Evolutionary conservation across 2,113 vertebrate genomes (phyloP).

Genomic region (Sceloporus undulatus): DNA sequence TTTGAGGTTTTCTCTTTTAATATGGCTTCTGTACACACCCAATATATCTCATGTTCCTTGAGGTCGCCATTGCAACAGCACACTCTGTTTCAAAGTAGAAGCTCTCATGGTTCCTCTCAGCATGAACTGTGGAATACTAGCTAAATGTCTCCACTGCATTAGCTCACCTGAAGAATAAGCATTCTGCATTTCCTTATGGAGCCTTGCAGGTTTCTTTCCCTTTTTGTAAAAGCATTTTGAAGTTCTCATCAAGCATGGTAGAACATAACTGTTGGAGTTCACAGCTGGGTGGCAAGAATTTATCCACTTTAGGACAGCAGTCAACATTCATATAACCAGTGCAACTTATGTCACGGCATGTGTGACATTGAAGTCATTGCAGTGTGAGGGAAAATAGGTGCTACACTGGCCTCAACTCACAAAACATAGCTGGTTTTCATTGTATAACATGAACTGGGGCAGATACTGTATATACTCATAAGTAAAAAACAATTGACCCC

Average conservation of each 20-base stretch:
- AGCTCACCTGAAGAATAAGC: background rate
- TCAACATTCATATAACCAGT: background rate
- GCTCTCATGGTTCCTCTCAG: background rate
- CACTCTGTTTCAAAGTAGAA: background rate
- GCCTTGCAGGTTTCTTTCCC: constrained; percentile 44
- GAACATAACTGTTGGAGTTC: background rate
- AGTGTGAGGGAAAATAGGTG: background rate
- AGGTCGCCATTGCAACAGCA: background rate
- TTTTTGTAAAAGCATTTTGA: background rate
- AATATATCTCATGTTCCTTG: background rate
- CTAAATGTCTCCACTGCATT: constrained; percentile 13
- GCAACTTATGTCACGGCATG: background rate
- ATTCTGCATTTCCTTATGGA: constrained; percentile 36
- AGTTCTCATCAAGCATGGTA: background rate
- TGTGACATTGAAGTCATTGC: background rate
- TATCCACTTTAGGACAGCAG: background rate
- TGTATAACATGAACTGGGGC: background rate
- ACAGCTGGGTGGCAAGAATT: background rate
- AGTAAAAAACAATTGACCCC: no score
- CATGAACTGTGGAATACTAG: background rate
- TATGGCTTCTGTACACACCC: no score
- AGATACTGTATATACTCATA: no score
- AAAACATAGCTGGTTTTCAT: background rate
- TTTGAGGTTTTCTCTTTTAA: no score
- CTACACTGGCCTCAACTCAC: background rate